Conservation (phyloP, 2,888 invertebrate genomes). For the Amphipoea lucens region DNA sequence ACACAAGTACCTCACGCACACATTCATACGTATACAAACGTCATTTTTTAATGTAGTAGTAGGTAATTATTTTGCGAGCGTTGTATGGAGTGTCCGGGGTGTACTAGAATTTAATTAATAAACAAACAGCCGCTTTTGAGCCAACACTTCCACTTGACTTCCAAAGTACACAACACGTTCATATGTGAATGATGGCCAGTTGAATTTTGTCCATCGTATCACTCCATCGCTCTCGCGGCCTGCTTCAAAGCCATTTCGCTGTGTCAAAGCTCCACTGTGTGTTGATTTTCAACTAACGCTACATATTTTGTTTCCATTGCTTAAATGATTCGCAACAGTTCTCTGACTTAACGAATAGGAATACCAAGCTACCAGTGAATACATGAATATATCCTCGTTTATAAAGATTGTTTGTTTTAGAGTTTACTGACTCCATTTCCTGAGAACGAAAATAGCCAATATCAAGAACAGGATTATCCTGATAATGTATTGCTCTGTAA, state of each 20-base stretch:
- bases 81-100: too few relatives aligned
- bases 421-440: slow-evolving; percentile 49
- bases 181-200: not conserved
- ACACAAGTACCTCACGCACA: too few relatives aligned
- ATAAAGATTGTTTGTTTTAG: slow-evolving; percentile 10
- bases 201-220: not conserved
- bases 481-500: slow-evolving; percentile 20
- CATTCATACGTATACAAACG: too few relatives aligned
- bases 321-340: not conserved
- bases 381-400: not conserved
- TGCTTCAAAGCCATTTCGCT: not conserved
- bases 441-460: slow-evolving; percentile 40
- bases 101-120: not conserved
- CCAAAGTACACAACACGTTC: too few relatives aligned
- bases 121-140: not conserved
- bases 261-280: not conserved
- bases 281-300: not conserved
- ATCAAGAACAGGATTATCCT: slow-evolving; percentile 43
- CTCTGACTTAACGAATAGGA: not conserved
- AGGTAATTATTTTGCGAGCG: too few relatives aligned
- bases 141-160: not conserved
- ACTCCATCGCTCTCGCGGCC: not conserved
- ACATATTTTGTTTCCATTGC: not conserved
- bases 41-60: too few relatives aligned
- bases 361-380: not conserved